A percentile compares a stretch with the other conserved stretches of the same genome.
These are phyloP conservation scores for Rosalia funebris DNA, from an alignment of 2,888 invertebrate species.

Conservation along the genomic window DNA sequence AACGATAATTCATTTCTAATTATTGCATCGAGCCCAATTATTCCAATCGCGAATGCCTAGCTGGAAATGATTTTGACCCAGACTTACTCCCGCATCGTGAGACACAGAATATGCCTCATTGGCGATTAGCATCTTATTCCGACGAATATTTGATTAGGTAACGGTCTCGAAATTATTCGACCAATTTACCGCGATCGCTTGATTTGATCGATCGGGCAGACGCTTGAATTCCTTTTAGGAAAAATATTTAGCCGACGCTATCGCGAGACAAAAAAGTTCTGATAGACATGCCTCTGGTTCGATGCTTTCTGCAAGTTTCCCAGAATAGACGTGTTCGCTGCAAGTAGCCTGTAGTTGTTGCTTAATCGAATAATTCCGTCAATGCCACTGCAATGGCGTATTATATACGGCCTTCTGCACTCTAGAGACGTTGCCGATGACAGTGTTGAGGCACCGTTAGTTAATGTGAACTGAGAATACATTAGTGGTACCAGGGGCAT, in stretches of 20 bases:
- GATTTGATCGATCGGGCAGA: not conserved
- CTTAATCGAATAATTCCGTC: not conserved
- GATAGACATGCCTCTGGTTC: too few species aligned
- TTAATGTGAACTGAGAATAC: too few species aligned
- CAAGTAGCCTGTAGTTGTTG: not conserved
- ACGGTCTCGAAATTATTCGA: not conserved
- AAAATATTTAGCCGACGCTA: not conserved
- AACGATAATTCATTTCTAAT: not conserved
- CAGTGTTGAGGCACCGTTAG: too few species aligned
- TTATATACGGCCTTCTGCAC: not conserved
- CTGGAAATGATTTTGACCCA: slow-evolving; percentile 1
- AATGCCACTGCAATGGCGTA: not conserved
- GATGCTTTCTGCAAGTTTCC: too few species aligned
- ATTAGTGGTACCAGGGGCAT: too few species aligned
- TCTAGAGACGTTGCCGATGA: not conserved
- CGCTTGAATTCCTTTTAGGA: not conserved
- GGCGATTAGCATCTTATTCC: not conserved
- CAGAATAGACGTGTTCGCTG: not conserved
- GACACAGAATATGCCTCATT: not conserved
- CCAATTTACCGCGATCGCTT: not conserved
- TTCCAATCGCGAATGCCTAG: too few species aligned
- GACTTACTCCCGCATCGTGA: not conserved
- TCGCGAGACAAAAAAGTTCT: not conserved
- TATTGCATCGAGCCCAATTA: not conserved
- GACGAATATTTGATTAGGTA: slow-evolving; percentile 1